These are phyloP conservation scores for Nyctibius bracteatus DNA, from an alignment of 2,113 vertebrate species.

Conservation along the genomic window DNA sequence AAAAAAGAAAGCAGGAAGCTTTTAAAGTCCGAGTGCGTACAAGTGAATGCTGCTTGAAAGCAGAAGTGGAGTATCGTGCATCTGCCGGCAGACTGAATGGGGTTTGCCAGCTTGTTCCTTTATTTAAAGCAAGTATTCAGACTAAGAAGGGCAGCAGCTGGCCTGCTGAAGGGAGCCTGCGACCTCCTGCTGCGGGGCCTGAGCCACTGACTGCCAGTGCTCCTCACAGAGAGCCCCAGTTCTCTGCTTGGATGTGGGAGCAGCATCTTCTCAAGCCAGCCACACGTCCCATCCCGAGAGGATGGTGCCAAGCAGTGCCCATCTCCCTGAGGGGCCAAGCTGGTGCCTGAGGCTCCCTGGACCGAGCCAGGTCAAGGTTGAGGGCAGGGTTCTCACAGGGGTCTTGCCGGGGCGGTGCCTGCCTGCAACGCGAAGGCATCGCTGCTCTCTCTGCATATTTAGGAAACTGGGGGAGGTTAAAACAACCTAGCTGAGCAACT, in stretches of 20 bases:
- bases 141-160: background rate
- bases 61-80: background rate
- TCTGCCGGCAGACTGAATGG: background rate
- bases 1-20: background rate
- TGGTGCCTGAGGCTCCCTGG: background rate
- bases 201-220: background rate
- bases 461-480: background rate
- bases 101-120: background rate
- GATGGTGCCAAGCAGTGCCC: background rate
- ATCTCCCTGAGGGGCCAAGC: background rate
- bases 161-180: background rate
- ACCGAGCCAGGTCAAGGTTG: accelerated
- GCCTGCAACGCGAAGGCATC: background rate
- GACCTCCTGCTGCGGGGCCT: too few species aligned
- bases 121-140: background rate
- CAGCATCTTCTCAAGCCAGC: background rate
- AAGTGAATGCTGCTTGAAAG: background rate
- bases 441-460: accelerated
- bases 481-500: background rate
- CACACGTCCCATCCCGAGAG: accelerated
- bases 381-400: background rate
- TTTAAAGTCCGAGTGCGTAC: background rate
- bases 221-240: too few species aligned
- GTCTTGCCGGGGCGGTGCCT: too few species aligned
- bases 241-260: background rate